A percentile compares a stretch with the other conserved stretches of the same genome.
Evolutionary conservation across 92 coral and sea anemone species (phyloP).

Genomic region (Blastomussa wellsi): DNA sequence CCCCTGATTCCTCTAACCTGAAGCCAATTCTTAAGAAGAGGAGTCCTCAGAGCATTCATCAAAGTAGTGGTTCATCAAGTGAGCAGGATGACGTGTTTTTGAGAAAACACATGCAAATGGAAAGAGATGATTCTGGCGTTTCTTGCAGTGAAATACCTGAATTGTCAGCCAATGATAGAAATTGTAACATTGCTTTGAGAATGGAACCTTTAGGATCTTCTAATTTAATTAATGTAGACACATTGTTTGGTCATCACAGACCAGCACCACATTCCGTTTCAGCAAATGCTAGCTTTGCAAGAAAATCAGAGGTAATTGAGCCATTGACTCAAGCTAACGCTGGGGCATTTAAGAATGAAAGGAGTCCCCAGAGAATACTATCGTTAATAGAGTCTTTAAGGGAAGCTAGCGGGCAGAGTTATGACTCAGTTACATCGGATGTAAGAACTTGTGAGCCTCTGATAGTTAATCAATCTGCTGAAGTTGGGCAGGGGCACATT

Average conservation of each 20-base stretch:
- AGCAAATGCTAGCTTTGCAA: neutral
- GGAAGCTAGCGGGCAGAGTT: neutral
- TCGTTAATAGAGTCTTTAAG: slow-evolving; percentile 1
- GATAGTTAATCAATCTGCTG: neutral
- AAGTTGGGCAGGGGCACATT: no score
- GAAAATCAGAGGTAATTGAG: neutral
- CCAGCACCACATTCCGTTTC: neutral
- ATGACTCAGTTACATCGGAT: neutral
- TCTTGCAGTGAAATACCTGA: slow-evolving; percentile 12
- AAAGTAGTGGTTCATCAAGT: slow-evolving; percentile 62
- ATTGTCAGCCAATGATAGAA: neutral
- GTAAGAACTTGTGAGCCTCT: neutral
- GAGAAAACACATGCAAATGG: slow-evolving; percentile 2
- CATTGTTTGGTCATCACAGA: slow-evolving; percentile 6
- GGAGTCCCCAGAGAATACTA: neutral
- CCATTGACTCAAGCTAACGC: neutral
- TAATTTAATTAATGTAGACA: slow-evolving; percentile 9
- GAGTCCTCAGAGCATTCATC: slow-evolving; percentile 2
- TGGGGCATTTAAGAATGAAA: neutral
- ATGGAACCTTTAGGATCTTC: neutral
- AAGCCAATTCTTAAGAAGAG: slow-evolving; percentile 85
- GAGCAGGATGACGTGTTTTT: slow-evolving; percentile 45
- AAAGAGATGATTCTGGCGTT: slow-evolving; percentile 15
- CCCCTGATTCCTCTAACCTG: slow-evolving; percentile 40
- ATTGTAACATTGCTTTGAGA: neutral